Base-by-base conservation (phyloP, 2,888 invertebrate species). In the Tanytarsus gracilentus region DNA sequence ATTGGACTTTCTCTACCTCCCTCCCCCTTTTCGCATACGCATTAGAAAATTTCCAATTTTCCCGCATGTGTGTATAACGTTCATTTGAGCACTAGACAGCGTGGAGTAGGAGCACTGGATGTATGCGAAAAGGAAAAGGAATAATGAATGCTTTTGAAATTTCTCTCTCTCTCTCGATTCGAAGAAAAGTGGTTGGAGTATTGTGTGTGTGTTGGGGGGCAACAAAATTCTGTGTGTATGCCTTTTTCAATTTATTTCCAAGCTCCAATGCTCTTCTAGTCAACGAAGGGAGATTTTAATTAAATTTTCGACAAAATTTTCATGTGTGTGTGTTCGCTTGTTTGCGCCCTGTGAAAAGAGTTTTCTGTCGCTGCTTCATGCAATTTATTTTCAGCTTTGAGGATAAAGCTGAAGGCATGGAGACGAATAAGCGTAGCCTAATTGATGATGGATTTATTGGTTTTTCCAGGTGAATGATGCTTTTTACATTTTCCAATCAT, bases 371-470 rank as follows among this genome's bases (percentile, higher is more conserved):
- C 40, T 9, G 1, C 40, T 21, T 44, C 44, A n/a, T 7, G 11
- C 44, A 44, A 16, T 23, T 23, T 36, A 36, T 16, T 36, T 36
- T 36, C 7, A 36, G 36, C 16, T 36, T 36, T 36, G 36, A n/a
- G n/a, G 21, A 44, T 44, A 23, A 44, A 23, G 44, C 44, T 21
- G 44, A 44, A 44, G 44, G 44, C 44, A 44, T 44, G 23, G 44
- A 44, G 44, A 44, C 44, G 44, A 8, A 44, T 23, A 44, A 44
- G 44, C 44, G 44, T 18, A 44, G 21, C 44, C 44, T 44, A 44
- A 44, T 44, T 44, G 44, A 44, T 44, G 44, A 44, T 44, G 44
- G 44, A 44, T 44, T 44, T 44, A 44, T 44, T 44, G 44, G 44
- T 44, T 44, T 44, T 44, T 44, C 44, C 44, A 44, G 44, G 44